phyloP scores from a whole-genome alignment of 2,797 vertebrate species.

The Kryptopterus vitreolus region DNA sequence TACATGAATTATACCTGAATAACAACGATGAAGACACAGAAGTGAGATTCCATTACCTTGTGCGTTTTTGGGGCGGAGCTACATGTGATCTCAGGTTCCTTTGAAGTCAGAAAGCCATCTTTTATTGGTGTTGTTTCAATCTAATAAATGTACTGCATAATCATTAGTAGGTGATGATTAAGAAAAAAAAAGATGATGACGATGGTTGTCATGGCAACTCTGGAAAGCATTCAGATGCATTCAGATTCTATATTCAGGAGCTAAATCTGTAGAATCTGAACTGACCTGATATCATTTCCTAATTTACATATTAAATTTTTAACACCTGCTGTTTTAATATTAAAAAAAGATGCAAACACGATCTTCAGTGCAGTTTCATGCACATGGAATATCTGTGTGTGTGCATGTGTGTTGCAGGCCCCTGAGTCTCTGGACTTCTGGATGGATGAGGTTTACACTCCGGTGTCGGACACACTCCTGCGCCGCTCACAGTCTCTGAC shows the following conservation, averaged over 20 bases:
- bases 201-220: background rate
- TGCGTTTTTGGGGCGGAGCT: background rate
- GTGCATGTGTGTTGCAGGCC: constrained; percentile 38
- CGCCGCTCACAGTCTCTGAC: constrained; percentile 48
- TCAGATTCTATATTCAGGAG: too few relatives aligned
- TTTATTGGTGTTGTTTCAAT: background rate
- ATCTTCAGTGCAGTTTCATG: background rate
- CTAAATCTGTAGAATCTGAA: background rate
- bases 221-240: too few relatives aligned
- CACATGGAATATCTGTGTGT: background rate
- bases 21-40: background rate
- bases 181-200: too few relatives aligned
- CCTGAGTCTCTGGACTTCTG: constrained; percentile 56
- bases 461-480: constrained; percentile 61
- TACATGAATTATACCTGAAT: too few relatives aligned
- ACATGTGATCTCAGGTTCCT: background rate
- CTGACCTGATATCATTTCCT: background rate
- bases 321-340: background rate
- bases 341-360: background rate
- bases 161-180: background rate
- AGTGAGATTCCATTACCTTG: background rate
- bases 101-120: background rate
- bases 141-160: background rate
- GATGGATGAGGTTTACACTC: constrained; percentile 58
- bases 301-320: background rate